These are phyloP conservation scores for Myripristis murdjan DNA, from an alignment of 2,797 vertebrate species.

Conservation along the genomic window DNA sequence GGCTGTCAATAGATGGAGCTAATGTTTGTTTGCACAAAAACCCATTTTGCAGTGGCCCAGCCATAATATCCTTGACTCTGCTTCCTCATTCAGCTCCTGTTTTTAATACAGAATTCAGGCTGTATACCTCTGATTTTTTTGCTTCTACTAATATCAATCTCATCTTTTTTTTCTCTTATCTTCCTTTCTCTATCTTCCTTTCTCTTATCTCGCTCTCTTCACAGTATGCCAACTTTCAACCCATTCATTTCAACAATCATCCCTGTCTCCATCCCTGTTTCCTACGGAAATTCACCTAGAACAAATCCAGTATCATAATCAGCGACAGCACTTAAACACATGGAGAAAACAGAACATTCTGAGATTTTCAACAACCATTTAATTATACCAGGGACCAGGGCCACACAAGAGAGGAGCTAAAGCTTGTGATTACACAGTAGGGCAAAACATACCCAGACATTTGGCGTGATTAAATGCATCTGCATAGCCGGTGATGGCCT, in stretches of 20 bases:
- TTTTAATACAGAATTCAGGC: conserved; percentile 47
- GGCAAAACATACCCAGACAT: conserved; percentile 72
- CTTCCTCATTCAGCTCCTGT: conserved; percentile 45
- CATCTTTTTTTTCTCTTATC: conserved; percentile 3
- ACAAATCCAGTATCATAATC: conserved; percentile 58
- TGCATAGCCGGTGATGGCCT: conserved; percentile 75
- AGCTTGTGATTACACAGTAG: conserved; percentile 76
- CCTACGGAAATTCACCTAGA: conserved; percentile 24
- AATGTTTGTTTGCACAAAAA: conserved; percentile 58
- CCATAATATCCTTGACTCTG: conserved; percentile 54
- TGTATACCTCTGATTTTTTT: conserved; percentile 20
- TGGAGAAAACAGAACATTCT: conserved; percentile 56
- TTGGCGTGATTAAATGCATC: conserved; percentile 81
- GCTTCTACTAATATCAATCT: background rate
- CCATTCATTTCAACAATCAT: conserved; percentile 28
- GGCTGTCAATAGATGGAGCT: conserved; percentile 59
- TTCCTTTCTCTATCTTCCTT: conserved; percentile 13
- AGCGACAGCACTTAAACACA: conserved; percentile 62
- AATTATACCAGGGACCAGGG: conserved; percentile 74
- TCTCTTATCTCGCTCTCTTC: conserved; percentile 16
- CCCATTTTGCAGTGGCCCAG: conserved; percentile 41
- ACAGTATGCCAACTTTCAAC: conserved; percentile 16
- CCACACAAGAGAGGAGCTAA: conserved; percentile 65
- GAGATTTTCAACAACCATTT: conserved; percentile 78
- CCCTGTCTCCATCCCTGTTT: conserved; percentile 9